Evolutionary conservation across 2,113 vertebrate species (phyloP), one percentile per base, ranked within the genome.

Genomic region (Gallinago media): DNA sequence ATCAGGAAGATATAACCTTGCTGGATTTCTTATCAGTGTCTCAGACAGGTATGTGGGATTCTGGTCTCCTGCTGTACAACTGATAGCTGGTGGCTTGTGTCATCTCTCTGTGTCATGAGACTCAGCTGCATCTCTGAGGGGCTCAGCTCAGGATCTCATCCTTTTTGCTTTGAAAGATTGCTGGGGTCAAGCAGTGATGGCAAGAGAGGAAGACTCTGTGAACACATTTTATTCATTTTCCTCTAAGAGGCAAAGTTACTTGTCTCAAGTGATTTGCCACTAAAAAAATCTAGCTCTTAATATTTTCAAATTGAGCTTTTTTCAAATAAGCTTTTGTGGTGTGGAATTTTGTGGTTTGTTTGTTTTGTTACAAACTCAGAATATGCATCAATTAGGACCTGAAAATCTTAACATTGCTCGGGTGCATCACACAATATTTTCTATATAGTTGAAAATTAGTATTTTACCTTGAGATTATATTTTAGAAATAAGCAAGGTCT

Each of bases 121-220:
- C 23, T 77, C 29, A 7, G 8, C 7, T 71, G 42, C 42, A 44
- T 9, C 20, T 78, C 73, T 47, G 20, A 87, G n/a, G 15, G 17
- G 8, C 21, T 71, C 50, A 79, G 36, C 25, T 36, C 18, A 44
- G n/a, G 6, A 82, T 36, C 55, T 50, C 32, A 10, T 15, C 17
- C 85, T 81, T 59, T 36, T 9, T 42, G 46, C 34, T 70, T 27
- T 14, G 32, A 59, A 44, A 80, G 20, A 56, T 7, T 47, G 13
- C 13, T n/a, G 54, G 14, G 20, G 20, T 49, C 10, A 77, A 78
- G 22, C 3, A 82, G 18, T 0, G 0, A 47, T 34, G n/a, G 27
- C 12, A 92, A 26, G 22, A 76, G 23, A 17, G 2, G n/a, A 55
- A 36, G 15, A 46, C 15, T 6, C 17, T 70, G 4, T 9, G 10